These are phyloP conservation scores for Chunga burmeisteri DNA, from an alignment of 2,113 vertebrate species.

Conservation along the genomic window DNA sequence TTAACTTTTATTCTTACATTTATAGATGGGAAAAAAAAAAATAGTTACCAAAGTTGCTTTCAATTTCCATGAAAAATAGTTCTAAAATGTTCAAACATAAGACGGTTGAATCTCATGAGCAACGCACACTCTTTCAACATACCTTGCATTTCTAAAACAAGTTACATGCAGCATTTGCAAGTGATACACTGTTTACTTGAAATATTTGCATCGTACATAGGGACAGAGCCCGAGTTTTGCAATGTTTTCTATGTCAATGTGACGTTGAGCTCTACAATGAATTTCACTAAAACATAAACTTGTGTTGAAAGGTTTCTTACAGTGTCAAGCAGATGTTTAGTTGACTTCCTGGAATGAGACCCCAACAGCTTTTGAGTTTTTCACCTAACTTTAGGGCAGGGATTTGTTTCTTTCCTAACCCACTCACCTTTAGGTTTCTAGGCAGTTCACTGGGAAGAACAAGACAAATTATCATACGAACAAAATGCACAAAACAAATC, in stretches of 20 bases:
- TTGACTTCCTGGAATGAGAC: neutral
- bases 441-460: neutral
- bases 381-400: neutral
- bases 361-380: neutral
- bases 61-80: neutral
- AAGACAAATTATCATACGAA: neutral
- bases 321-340: neutral
- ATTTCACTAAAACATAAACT: neutral
- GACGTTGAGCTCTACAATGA: neutral
- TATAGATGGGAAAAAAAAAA: neutral
- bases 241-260: neutral
- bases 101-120: neutral
- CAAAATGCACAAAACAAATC: neutral
- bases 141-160: neutral
- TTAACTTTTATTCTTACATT: neutral
- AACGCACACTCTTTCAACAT: neutral
- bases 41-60: neutral
- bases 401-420: neutral
- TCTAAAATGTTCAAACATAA: neutral
- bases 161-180: neutral
- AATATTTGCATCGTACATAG: neutral
- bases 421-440: neutral
- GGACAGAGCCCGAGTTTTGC: neutral
- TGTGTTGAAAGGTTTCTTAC: neutral
- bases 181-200: neutral